Evolutionary conservation across 92 coral and sea anemone species (phyloP).

Genomic region (Diadumene lineata): DNA sequence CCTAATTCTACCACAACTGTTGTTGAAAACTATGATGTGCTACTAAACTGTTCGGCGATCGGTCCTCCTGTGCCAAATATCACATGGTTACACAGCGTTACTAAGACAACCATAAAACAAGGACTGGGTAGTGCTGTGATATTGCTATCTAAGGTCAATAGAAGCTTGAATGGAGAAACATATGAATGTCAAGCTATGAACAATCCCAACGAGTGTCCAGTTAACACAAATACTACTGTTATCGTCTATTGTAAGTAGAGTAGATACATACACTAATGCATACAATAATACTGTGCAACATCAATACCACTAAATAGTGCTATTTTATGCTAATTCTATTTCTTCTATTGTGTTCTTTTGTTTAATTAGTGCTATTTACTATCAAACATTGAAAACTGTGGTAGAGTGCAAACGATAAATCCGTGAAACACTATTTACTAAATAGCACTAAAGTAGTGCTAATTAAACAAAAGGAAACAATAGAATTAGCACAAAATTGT

Average conservation of each 20-base stretch:
- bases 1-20: background rate
- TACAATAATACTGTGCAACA: no score
- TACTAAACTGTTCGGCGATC: background rate
- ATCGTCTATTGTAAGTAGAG: conserved; percentile 39
- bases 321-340: no score
- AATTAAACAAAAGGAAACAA: no score
- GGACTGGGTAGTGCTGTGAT: background rate
- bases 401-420: no score
- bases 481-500: no score
- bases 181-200: conserved; percentile 40
- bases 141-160: background rate
- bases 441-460: no score
- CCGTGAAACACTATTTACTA: no score
- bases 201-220: conserved; percentile 30
- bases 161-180: background rate
- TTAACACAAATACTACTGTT: conserved; percentile 5
- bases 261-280: no score
- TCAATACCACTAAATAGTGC: no score
- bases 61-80: background rate
- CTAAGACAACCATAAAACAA: background rate
- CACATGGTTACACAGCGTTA: background rate
- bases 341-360: no score
- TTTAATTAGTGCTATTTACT: no score
- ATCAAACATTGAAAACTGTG: no score
- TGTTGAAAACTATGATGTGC: background rate